phyloP scores from a whole-genome alignment of 2,113 vertebrate genomes.

The Xyrauchen texanus region DNA sequence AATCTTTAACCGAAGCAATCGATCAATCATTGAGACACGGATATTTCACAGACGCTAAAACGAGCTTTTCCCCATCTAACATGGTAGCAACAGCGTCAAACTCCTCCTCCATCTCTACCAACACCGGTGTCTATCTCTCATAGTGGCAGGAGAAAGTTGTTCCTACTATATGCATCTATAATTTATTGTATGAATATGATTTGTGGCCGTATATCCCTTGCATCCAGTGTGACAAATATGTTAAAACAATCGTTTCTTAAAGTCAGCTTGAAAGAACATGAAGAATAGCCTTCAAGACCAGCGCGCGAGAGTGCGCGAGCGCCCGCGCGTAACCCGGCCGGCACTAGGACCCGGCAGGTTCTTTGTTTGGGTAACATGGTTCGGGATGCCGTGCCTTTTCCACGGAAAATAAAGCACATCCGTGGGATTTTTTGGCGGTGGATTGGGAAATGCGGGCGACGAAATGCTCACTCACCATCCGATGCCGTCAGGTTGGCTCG shows the following conservation, averaged over 20 bases:
- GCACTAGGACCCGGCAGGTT: slow-evolving; percentile 91
- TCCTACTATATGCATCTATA: not conserved
- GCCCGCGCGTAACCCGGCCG: slow-evolving; percentile 65
- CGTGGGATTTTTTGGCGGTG: slow-evolving; percentile 47
- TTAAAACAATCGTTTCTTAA: not conserved
- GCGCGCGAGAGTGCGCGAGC: slow-evolving; percentile 62
- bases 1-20: not conserved
- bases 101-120: slow-evolving; percentile 60
- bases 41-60: not conserved
- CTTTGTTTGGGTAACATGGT: slow-evolving; percentile 89
- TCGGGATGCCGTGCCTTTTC: slow-evolving; percentile 75
- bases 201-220: not conserved
- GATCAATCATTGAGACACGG: not conserved
- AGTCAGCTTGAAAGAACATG: slow-evolving; percentile 18
- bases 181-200: not conserved
- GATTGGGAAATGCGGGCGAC: slow-evolving; percentile 42
- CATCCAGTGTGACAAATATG: not conserved
- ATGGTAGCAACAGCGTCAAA: slow-evolving; percentile 56
- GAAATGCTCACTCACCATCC: slow-evolving; percentile 79
- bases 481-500: slow-evolving; percentile 76
- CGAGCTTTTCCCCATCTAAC: slow-evolving; percentile 40
- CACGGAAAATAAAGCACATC: slow-evolving; percentile 67
- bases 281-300: slow-evolving; percentile 49
- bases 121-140: slow-evolving; percentile 59
- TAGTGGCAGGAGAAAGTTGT: slow-evolving; percentile 18